Percentiles rank a stretch among this genome's conserved stretches.
phyloP scores from a whole-genome alignment of 1,140 invertebrate genomes.

The Hycleus phaleratus region DNA sequence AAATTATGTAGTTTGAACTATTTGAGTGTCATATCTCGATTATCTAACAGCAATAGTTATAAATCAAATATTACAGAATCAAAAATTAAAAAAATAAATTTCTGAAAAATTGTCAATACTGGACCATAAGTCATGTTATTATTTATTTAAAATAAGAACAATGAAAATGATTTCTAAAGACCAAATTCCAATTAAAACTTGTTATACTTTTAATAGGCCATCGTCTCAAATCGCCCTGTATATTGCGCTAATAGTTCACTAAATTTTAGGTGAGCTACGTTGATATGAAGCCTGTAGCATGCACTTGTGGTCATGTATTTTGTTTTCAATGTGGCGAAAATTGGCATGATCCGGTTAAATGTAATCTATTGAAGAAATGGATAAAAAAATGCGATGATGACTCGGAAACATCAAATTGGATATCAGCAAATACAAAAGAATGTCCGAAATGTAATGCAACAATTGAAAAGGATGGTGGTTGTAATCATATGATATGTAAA shows the following conservation, averaged over 20 bases:
- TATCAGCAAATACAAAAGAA: slow-evolving; percentile 73
- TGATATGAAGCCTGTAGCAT: slow-evolving; percentile 57
- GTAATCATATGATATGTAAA: slow-evolving; percentile 76
- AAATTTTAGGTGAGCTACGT: slow-evolving; percentile 43
- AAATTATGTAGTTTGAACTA: no score
- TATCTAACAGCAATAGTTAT: no score
- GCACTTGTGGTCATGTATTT: slow-evolving; percentile 57
- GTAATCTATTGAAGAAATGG: slow-evolving; percentile 60
- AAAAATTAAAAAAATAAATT: no score
- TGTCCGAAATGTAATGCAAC: slow-evolving; percentile 71
- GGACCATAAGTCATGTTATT: no score
- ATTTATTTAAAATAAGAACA: no score
- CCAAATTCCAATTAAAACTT: neutral
- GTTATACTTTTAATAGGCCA: no score
- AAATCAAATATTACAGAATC: no score
- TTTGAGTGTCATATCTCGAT: no score
- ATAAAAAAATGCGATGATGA: slow-evolving; percentile 76
- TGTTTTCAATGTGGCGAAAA: slow-evolving; percentile 67
- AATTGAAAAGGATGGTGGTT: slow-evolving; percentile 69
- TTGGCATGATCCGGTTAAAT: slow-evolving; percentile 72
- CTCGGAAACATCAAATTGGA: slow-evolving; percentile 74
- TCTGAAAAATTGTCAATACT: no score
- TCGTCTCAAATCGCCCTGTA: neutral
- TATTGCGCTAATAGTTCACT: neutral
- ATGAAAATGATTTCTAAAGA: no score